phyloP scores from a whole-genome alignment of 2,888 invertebrate species.

The Dioctria linearis region DNA sequence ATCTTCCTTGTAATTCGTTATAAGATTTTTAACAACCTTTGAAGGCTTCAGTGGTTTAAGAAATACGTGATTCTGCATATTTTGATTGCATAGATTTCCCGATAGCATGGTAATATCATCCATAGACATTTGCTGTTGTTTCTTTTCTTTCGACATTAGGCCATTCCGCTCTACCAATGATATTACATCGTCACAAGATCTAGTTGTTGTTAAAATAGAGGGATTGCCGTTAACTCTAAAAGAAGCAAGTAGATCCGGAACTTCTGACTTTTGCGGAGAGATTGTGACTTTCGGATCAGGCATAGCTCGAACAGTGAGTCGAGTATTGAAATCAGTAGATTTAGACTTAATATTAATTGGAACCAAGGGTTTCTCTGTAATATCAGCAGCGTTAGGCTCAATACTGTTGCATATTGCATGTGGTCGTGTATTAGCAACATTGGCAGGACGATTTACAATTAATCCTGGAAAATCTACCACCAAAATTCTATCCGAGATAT shows the following conservation, averaged over 20 bases:
- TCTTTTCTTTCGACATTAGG: slow-evolving; percentile 61
- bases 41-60: slow-evolving; percentile 58
- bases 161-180: slow-evolving; percentile 68
- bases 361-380: slow-evolving; percentile 7
- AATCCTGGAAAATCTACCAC: slow-evolving; percentile 81
- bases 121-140: slow-evolving; percentile 72
- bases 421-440: slow-evolving; percentile 61
- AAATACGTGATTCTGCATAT: slow-evolving; percentile 70
- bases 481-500: slow-evolving; percentile 85
- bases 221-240: slow-evolving; percentile 72
- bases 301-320: slow-evolving; percentile 79
- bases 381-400: slow-evolving; percentile 57
- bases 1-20: slow-evolving; percentile 69
- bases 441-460: slow-evolving; percentile 59
- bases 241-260: slow-evolving; percentile 68
- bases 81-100: slow-evolving; percentile 58
- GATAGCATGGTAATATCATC: slow-evolving; percentile 76
- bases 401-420: slow-evolving; percentile 66
- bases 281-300: slow-evolving; percentile 73
- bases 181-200: slow-evolving; percentile 75
- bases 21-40: slow-evolving; percentile 55
- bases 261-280: slow-evolving; percentile 54
- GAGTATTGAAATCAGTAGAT: slow-evolving; percentile 62
- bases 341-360: slow-evolving; percentile 51
- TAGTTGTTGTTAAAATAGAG: slow-evolving; percentile 61